Base-by-base conservation (phyloP, 92 coral and sea anemone genomes). In the Epizoanthus ramosus region DNA sequence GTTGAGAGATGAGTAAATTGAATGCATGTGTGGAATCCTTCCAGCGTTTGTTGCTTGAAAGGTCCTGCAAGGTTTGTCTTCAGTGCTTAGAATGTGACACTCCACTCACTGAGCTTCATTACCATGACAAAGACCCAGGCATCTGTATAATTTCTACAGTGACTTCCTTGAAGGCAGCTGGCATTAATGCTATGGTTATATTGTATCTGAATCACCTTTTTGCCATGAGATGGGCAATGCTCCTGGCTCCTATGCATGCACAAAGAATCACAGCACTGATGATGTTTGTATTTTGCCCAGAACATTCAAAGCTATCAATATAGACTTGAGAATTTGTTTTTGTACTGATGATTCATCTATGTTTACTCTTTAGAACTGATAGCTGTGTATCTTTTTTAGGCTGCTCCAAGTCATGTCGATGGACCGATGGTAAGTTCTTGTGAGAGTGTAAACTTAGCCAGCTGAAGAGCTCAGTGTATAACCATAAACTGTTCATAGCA, bases 361-460 rank as follows among this genome's bases (percentile, higher is more conserved):
- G 71, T 77, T 77, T 60, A 61, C 50, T 6, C 43, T 61, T 63
- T 65, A 60, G 25, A 19, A 37, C 39, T 61, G 82, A 77, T 60
- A 24, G 63, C 39, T 77, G 37, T 76, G 4, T 74, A 52, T 76
- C 43, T 63, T 41, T 15, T 61, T 77, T 57, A 77, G 82, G 82
- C 82, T 61, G 59, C 24, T 60, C 57, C 85, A 79, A 56, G 83
- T 9, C 76, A 84, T 22, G 89, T 56, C 56, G 91, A 88, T 79
- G 88, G 86, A 22, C 80, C 68, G n/a, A 33, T 85, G 79, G 91
- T 88, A 65, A 85, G 89, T 86, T 6, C 4, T 33, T 65, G 17
- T 67, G 21, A 67, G 47, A 33, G 71, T 77, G 63, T 21, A 37
- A 37, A 37, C 4, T 61, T 9, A 50, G 2, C 54, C 2, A 0